Evolutionary conservation across 2,113 vertebrate species (phyloP).

Genomic region (Eulacestoma nigropectus): DNA sequence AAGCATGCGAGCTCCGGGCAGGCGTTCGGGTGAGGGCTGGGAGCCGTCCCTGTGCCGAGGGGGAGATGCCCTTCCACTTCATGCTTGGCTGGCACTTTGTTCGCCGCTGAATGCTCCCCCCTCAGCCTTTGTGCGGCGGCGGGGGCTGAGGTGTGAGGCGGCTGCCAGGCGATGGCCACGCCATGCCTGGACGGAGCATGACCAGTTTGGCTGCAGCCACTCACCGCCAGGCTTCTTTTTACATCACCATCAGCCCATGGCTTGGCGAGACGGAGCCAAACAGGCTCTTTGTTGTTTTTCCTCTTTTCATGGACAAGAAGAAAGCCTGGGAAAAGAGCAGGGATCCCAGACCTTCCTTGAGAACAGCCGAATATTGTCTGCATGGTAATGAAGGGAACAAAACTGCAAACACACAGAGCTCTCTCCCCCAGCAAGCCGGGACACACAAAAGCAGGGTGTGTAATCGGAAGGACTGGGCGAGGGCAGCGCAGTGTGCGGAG

Average conservation of each 20-base stretch:
- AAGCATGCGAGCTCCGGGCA: neutral
- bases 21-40: neutral
- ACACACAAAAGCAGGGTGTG: neutral
- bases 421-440: neutral
- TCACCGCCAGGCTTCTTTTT: conserved; percentile 50
- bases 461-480: neutral
- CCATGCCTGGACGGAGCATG: conserved; percentile 75
- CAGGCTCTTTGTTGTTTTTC: conserved; percentile 60
- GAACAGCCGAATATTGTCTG: conserved; percentile 58
- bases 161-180: conserved; percentile 62
- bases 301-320: conserved; percentile 58
- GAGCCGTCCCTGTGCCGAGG: neutral
- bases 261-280: conserved; percentile 46
- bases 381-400: conserved; percentile 49
- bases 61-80: conserved; percentile 66
- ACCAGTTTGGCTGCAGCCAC: conserved; percentile 78
- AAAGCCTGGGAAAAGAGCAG: conserved; percentile 71
- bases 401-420: neutral
- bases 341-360: conserved; percentile 60
- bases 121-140: conserved; percentile 65
- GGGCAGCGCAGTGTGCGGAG: neutral
- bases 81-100: conserved; percentile 78
- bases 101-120: conserved; percentile 62
- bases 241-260: conserved; percentile 77
- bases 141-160: conserved; percentile 67